Percentiles rank a stretch among this genome's conserved stretches.
These are phyloP conservation scores for Pyrochroa serraticornis DNA, from an alignment of 2,888 invertebrate genomes.

Conservation along the genomic window DNA sequence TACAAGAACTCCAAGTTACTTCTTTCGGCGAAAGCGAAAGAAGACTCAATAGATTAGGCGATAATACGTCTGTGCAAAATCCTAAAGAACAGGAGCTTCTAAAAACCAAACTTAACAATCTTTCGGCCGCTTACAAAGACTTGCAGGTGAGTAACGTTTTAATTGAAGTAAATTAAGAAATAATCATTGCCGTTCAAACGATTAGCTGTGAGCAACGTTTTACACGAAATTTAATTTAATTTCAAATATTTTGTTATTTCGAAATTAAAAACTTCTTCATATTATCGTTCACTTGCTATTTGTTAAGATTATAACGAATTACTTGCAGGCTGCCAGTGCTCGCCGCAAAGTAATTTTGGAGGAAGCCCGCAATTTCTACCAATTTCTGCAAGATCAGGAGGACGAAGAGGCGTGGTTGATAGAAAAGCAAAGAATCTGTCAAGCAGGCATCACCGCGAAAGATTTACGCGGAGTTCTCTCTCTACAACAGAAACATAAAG, in stretches of 20 bases:
- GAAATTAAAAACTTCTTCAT: no score
- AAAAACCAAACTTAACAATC: conserved; percentile 73
- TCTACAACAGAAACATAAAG: conserved; percentile 91
- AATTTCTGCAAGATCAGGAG: conserved; percentile 95
- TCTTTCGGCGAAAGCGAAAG: conserved; percentile 86
- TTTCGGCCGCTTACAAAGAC: conserved; percentile 76
- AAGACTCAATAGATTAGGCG: conserved; percentile 73
- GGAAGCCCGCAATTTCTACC: conserved; percentile 91
- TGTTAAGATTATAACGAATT: neutral
- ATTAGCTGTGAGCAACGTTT: no score
- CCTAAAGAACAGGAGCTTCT: conserved; percentile 66
- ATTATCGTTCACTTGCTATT: no score
- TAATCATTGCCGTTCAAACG: no score
- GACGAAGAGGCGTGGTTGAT: conserved; percentile 97
- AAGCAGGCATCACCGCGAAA: conserved; percentile 91
- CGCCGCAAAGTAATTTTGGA: conserved; percentile 84
- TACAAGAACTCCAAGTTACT: conserved; percentile 90
- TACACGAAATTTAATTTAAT: no score
- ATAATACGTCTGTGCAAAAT: conserved; percentile 57
- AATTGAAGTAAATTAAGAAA: neutral
- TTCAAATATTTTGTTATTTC: no score
- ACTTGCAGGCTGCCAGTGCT: conserved; percentile 70
- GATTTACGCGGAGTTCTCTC: conserved; percentile 90
- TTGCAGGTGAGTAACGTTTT: conserved; percentile 59
- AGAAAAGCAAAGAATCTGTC: conserved; percentile 92